phyloP scores from a whole-genome alignment of 2,797 vertebrate species.

The Calcarius lapponicus region DNA sequence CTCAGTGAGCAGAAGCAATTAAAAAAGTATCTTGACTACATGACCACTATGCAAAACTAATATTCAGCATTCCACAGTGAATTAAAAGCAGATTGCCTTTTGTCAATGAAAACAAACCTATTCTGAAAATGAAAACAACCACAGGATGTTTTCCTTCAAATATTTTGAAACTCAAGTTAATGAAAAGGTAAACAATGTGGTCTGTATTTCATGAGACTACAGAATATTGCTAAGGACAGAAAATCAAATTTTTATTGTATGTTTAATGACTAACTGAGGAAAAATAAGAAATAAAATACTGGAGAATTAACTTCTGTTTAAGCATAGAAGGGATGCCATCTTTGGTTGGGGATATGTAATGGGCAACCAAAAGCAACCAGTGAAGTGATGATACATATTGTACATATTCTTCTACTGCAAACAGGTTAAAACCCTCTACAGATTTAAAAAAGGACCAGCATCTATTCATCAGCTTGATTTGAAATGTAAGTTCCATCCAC shows the following conservation, averaged over 20 bases:
- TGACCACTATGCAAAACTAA: constrained; percentile 21
- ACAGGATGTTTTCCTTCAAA: constrained; percentile 55
- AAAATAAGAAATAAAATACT: neutral
- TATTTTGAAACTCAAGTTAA: constrained; percentile 53
- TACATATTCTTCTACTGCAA: neutral
- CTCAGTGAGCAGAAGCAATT: constrained; percentile 11
- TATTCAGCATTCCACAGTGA: constrained; percentile 51
- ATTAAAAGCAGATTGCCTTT: constrained; percentile 58
- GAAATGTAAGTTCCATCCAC: neutral
- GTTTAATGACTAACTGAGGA: neutral
- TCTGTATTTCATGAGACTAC: constrained; percentile 14
- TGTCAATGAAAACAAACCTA: constrained; percentile 56
- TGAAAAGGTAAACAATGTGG: constrained; percentile 42
- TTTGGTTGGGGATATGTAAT: neutral
- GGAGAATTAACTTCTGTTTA: neutral
- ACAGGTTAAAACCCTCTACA: neutral
- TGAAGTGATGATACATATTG: neutral
- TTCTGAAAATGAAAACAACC: constrained; percentile 37
- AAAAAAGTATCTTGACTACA: constrained; percentile 35
- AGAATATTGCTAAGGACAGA: neutral
- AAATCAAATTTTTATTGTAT: neutral
- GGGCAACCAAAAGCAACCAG: neutral
- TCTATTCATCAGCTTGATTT: neutral
- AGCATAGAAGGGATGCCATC: neutral
- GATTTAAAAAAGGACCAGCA: neutral